These are phyloP conservation scores for Meloe dianella DNA, from an alignment of 2,888 invertebrate species.

Conservation along the genomic window DNA sequence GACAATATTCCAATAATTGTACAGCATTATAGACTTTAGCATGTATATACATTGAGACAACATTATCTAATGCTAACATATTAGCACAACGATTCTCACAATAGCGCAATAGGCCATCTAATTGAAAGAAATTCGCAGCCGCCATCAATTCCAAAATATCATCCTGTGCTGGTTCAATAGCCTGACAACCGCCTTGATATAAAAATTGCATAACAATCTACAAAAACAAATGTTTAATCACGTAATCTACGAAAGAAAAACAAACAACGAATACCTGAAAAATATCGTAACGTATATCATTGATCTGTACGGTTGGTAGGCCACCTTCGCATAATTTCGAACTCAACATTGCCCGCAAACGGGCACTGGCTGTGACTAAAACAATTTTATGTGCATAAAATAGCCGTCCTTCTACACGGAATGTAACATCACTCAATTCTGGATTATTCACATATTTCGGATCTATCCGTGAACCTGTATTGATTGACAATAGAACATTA, in stretches of 20 bases:
- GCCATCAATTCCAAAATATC: slow-evolving; percentile 89
- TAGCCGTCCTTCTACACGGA: slow-evolving; percentile 86
- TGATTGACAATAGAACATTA: slow-evolving; percentile 67
- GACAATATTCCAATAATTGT: slow-evolving; percentile 86
- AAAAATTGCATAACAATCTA: slow-evolving; percentile 92
- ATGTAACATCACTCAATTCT: slow-evolving; percentile 89
- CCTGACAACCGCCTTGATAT: slow-evolving; percentile 86
- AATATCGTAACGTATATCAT: slow-evolving; percentile 90
- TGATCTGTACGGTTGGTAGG: slow-evolving; percentile 87
- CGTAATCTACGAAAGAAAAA: slow-evolving; percentile 11
- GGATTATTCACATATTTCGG: slow-evolving; percentile 94
- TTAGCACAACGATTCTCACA: slow-evolving; percentile 86
- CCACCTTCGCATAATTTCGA: slow-evolving; percentile 75
- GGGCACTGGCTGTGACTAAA: slow-evolving; percentile 85
- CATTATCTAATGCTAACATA: slow-evolving; percentile 85
- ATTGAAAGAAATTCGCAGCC: slow-evolving; percentile 89
- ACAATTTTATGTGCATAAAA: slow-evolving; percentile 96
- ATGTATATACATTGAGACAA: slow-evolving; percentile 91
- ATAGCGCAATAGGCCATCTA: slow-evolving; percentile 82
- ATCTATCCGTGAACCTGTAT: slow-evolving; percentile 80
- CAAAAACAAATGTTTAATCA: slow-evolving; percentile 35
- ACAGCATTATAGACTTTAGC: slow-evolving; percentile 91
- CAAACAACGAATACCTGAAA: slow-evolving; percentile 72
- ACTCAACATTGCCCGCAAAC: slow-evolving; percentile 84
- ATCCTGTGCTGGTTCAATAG: slow-evolving; percentile 76